A percentile compares a stretch with the other conserved stretches of the same genome.
Conservation (phyloP, 2,113 vertebrate genomes). For the Neoarius graeffei region DNA sequence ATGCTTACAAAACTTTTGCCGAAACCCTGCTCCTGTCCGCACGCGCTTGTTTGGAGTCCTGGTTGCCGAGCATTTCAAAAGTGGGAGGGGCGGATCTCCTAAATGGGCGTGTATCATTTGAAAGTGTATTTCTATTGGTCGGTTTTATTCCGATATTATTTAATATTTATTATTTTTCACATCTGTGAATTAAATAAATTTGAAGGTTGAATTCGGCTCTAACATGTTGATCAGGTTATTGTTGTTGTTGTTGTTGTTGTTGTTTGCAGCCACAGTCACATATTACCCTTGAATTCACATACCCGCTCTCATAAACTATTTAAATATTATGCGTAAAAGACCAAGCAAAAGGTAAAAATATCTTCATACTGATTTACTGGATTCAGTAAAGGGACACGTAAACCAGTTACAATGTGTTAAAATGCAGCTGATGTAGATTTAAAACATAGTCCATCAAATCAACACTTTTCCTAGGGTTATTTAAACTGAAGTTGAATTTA, state of each 20-base stretch:
- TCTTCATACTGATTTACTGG: neutral
- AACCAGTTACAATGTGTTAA: too few species aligned
- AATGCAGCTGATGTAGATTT: too few species aligned
- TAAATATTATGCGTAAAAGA: neutral
- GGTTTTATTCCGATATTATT: neutral
- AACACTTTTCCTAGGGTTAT: neutral
- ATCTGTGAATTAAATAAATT: neutral
- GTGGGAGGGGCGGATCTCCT: neutral
- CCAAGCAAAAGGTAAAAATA: neutral
- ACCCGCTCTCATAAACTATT: neutral
- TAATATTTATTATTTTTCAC: neutral
- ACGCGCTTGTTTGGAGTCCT: slow-evolving; percentile 57
- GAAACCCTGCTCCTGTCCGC: neutral
- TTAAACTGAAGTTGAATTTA: neutral
- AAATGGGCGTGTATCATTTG: slow-evolving; percentile 18
- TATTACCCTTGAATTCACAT: neutral
- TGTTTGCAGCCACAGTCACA: neutral
- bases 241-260: neutral
- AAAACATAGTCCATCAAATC: neutral
- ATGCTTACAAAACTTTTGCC: neutral
- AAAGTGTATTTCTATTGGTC: neutral
- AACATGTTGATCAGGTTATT: neutral
- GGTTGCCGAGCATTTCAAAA: slow-evolving; percentile 63
- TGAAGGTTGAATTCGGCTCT: neutral
- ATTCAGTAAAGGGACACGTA: neutral